A percentile compares a stretch with the other conserved stretches of the same genome.
Conservation (phyloP, 2,113 vertebrate genomes). For the Procavia capensis region DNA sequence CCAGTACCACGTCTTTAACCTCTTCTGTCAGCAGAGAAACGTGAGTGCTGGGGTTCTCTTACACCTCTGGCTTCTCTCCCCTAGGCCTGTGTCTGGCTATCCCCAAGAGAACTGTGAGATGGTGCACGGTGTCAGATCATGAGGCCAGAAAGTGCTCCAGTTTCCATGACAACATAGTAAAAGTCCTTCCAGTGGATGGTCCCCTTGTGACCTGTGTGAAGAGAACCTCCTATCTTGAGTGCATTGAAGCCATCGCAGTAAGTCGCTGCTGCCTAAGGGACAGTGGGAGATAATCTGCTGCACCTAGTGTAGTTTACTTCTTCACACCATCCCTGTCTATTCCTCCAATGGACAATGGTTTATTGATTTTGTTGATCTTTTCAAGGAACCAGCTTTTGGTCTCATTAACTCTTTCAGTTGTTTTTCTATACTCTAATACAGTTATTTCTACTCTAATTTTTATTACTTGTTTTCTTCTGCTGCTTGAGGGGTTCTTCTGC, state of each 20-base stretch:
- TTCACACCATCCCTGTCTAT: not conserved
- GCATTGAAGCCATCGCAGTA: constrained; percentile 86
- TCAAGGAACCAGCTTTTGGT: no score
- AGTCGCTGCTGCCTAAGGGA: constrained; percentile 49
- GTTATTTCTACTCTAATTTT: no score
- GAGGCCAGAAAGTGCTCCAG: constrained; percentile 71
- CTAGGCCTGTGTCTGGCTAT: constrained; percentile 85
- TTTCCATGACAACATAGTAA: constrained; percentile 54
- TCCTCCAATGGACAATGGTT: no score
- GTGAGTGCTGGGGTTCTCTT: not conserved
- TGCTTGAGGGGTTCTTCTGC: no score
- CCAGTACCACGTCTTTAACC: not conserved
- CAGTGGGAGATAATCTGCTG: not conserved
- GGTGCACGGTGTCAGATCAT: constrained; percentile 85
- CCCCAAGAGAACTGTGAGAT: constrained; percentile 77
- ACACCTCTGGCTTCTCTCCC: constrained; percentile 35
- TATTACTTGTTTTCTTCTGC: no score
- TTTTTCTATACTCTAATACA: no score
- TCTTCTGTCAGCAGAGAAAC: not conserved
- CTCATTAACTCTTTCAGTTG: no score
- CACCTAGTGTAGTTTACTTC: not conserved
- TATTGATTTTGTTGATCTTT: no score
- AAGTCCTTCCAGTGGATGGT: not conserved
- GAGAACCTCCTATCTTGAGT: constrained; percentile 70
- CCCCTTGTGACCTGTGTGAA: constrained; percentile 79